Evolutionary conservation across 2,113 vertebrate species (phyloP).

Genomic region (Engystomops pustulosus): DNA sequence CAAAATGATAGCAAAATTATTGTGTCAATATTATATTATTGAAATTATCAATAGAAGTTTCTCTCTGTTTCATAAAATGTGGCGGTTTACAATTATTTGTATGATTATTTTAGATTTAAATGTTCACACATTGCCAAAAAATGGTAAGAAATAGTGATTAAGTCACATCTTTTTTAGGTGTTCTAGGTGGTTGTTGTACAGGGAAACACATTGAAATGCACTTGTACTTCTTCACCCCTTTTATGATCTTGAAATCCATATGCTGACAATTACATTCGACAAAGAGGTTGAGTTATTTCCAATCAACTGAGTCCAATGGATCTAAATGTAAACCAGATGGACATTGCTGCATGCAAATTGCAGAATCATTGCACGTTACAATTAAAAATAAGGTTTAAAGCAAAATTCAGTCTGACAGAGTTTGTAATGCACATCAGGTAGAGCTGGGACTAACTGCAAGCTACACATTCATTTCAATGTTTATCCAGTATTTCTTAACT

Average conservation of each 20-base stretch:
- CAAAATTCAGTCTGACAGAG: conserved; percentile 54
- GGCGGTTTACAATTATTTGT: no score
- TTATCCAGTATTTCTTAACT: no score
- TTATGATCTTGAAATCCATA: conserved; percentile 64
- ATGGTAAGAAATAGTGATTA: not conserved
- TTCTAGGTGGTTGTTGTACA: conserved; percentile 60
- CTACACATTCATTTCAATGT: conserved; percentile 3
- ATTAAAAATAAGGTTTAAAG: conserved; percentile 64
- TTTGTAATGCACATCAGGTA: not conserved
- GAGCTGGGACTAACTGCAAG: not conserved
- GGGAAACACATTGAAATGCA: conserved; percentile 47
- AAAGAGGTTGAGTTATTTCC: conserved; percentile 61
- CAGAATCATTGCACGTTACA: conserved; percentile 61
- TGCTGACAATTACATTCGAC: conserved; percentile 68
- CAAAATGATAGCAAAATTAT: no score
- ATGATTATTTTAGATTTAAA: no score
- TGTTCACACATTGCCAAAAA: no score
- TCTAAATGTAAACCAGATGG: conserved; percentile 73
- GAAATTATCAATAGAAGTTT: no score
- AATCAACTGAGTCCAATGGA: conserved; percentile 69
- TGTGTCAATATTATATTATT: no score
- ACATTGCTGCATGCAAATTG: conserved; percentile 64
- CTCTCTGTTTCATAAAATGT: no score
- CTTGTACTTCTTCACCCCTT: conserved; percentile 48
- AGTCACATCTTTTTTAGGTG: conserved; percentile 64